phyloP scores from a whole-genome alignment of 2,888 invertebrate species.

The Lasioglossum vierecki region DNA sequence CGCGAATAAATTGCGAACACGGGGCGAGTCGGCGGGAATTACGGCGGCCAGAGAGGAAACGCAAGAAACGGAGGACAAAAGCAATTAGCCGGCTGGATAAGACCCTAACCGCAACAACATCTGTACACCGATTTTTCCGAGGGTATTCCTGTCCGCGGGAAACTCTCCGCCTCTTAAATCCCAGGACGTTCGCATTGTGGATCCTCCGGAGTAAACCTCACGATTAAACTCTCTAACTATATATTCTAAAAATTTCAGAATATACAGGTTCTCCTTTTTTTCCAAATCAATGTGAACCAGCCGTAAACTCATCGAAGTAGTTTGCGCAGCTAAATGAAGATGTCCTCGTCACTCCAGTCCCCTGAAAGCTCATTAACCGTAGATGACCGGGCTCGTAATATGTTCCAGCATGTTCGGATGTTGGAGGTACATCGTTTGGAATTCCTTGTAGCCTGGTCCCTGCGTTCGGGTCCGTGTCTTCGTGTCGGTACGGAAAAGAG shows the following conservation, averaged over 20 bases:
- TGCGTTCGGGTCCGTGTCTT: not conserved
- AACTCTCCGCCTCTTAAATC: not conserved
- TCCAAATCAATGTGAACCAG: not conserved
- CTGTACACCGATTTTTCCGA: not conserved
- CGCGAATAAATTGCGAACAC: slow-evolving; percentile 56
- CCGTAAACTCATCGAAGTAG: not conserved
- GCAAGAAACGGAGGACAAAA: slow-evolving; percentile 23
- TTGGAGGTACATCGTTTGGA: not conserved
- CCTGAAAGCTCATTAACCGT: not conserved
- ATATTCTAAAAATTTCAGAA: too few relatives aligned
- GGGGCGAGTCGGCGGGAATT: slow-evolving; percentile 21
- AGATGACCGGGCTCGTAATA: not conserved
- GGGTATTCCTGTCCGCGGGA: not conserved
- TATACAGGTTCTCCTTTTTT: too few relatives aligned
- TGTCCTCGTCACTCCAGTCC: not conserved
- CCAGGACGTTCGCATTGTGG: not conserved
- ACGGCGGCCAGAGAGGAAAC: slow-evolving; percentile 3
- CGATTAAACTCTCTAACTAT: too few relatives aligned
- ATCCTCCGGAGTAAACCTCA: too few relatives aligned
- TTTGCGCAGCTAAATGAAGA: not conserved
- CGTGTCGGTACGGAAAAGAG: not conserved
- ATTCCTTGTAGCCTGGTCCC: slow-evolving; percentile 4
- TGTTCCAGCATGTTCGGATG: not conserved
- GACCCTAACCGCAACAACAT: not conserved
- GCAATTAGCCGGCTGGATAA: slow-evolving; percentile 13